Percentiles rank a stretch among this genome's conserved stretches.
Conservation (phyloP, 2,113 vertebrate species). For the Pantherophis guttatus region DNA sequence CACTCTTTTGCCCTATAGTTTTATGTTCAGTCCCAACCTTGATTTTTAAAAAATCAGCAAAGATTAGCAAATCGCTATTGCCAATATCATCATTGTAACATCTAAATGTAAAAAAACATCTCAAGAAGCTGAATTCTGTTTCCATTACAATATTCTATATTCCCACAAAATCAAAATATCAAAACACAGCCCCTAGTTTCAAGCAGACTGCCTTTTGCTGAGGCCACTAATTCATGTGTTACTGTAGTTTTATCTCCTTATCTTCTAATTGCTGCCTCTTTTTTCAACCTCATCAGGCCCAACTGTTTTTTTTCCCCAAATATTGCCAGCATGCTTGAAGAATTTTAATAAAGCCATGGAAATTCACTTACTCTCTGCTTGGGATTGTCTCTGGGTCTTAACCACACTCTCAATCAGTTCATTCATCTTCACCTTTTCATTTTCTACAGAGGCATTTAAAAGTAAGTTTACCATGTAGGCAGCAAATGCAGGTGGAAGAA, state of each 20-base stretch:
- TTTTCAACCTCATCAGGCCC: not conserved
- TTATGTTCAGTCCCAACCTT: not conserved
- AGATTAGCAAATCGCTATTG: not conserved
- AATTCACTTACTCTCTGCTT: conserved; percentile 1
- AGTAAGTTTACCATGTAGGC: not conserved
- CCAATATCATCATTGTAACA: not conserved
- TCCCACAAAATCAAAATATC: not conserved
- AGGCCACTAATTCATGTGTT: not conserved
- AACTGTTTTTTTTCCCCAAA: not conserved
- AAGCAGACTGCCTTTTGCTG: not conserved
- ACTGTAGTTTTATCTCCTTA: not conserved
- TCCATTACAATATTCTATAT: not conserved
- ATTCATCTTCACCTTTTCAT: conserved; percentile 32
- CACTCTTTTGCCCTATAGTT: not conserved
- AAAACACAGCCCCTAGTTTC: not conserved
- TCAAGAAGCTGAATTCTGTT: not conserved
- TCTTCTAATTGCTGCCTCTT: not conserved
- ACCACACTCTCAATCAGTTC: conserved; percentile 33
- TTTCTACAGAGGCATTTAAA: conserved; percentile 35
- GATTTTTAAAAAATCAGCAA: not conserved
- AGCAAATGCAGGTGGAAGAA: not conserved
- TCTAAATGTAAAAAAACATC: not conserved
- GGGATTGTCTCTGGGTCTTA: not conserved
- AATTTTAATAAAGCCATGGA: not conserved
- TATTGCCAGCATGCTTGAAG: too few species aligned